A percentile compares a stretch with the other conserved stretches of the same genome.
Conservation (phyloP, 2,113 vertebrate genomes). For the Centropus bengalensis region DNA sequence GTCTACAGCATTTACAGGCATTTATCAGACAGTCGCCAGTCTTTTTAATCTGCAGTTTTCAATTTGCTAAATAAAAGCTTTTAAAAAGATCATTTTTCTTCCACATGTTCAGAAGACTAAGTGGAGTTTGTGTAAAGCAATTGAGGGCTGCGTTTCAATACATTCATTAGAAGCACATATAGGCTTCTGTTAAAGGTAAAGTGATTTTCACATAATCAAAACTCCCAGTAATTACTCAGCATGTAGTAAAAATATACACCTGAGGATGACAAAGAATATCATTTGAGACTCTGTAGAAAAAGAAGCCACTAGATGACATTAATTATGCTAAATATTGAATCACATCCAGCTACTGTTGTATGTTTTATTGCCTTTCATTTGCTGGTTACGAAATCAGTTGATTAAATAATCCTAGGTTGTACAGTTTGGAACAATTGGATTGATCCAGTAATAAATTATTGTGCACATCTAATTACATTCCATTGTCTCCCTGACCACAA, state of each 20-base stretch:
- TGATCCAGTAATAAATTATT: conserved; percentile 71
- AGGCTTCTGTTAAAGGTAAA: conserved; percentile 12
- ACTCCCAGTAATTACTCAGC: conserved; percentile 38
- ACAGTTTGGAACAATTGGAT: conserved; percentile 67
- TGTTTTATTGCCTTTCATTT: conserved; percentile 54
- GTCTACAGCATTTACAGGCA: not conserved
- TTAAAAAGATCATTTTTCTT: conserved; percentile 5
- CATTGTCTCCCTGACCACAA: conserved; percentile 67
- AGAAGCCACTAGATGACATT: conserved; percentile 32
- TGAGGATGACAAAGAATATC: conserved; percentile 13
- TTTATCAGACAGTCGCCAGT: not conserved
- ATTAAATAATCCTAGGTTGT: conserved; percentile 71
- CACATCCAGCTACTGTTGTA: not conserved
- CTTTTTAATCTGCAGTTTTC: not conserved
- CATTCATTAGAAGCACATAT: not conserved
- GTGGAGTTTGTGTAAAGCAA: not conserved
- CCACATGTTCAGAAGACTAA: not conserved
- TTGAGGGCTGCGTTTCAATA: not conserved
- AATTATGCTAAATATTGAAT: conserved; percentile 63
- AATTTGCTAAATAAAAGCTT: conserved; percentile 1
- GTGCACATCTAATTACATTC: conserved; percentile 72
- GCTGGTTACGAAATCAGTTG: conserved; percentile 65
- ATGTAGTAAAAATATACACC: conserved; percentile 13
- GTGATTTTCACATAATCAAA: conserved; percentile 18
- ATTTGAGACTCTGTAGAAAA: conserved; percentile 16